Evolutionary conservation across 2,113 vertebrate genomes (phyloP), one percentile per base, ranked within the genome.

Genomic region (Ciconia maguari): DNA sequence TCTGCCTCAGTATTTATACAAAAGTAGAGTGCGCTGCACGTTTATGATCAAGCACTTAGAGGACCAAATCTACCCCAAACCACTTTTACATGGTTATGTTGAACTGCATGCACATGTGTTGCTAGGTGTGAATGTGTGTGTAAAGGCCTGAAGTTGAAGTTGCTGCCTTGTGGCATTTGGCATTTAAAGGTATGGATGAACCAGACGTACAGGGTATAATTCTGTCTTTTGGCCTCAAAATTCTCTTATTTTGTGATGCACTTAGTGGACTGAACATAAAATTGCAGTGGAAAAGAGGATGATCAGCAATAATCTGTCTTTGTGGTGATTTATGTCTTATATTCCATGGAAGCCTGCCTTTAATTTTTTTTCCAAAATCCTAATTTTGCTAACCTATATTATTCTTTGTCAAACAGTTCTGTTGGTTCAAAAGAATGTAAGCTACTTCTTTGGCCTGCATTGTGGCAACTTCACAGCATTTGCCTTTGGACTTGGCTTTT

Each of bases 51-150:
- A 36, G 6, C 10, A 34, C 34, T 57, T 70, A 34, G 38, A 75
- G 21, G 34, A 44, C 6, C 12, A 72, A 70, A 64, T 65, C 26
- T 46, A 44, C 6, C 10, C 25, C n/a, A 32, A 80, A 83, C 7
- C 6, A 30, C 25, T 75, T 1, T 0, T 14, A 17, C 0, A 8
- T 3, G 8, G 7, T 54, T 60, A 16, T 36, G 20, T 13, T 57
- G 41, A 57, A 69, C 27, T 76, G 51, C 30, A 29, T 11, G 22
- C 7, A 58, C 4, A 3, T 6, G 5, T 24, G 17, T 17, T 61
- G 16, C 34, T 57, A 24, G 6, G 41, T 74, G 22, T 52, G 44
- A 76, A 65, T 42, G 25, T 1, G 1, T 6, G 19, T 57, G 10
- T 42, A 34, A 72, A 74, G 34, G 64, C 12, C 7, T 1, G 7